phyloP scores from a whole-genome alignment of 2,888 invertebrate species.

The Orthosia incerta region DNA sequence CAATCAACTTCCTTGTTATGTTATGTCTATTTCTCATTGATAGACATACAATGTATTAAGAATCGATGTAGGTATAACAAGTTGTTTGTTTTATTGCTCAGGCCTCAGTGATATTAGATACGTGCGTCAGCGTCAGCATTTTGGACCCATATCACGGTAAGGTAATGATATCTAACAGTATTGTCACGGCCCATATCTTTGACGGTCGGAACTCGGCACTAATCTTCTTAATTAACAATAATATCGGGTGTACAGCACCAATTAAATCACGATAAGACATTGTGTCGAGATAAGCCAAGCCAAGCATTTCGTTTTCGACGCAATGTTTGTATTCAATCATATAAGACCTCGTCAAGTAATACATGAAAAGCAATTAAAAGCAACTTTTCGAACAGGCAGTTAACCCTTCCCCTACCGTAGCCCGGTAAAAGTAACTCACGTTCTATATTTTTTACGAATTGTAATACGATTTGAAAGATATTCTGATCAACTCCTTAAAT shows the following conservation, averaged over 20 bases:
- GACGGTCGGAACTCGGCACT: slow-evolving; percentile 18
- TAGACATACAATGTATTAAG: slow-evolving; percentile 34
- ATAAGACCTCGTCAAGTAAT: not conserved
- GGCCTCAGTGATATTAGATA: slow-evolving; percentile 39
- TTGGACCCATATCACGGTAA: slow-evolving; percentile 38
- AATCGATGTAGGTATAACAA: slow-evolving; percentile 26
- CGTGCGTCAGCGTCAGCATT: slow-evolving; percentile 7
- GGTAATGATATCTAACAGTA: no score
- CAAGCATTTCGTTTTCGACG: not conserved
- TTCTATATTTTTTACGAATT: not conserved
- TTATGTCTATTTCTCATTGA: slow-evolving; percentile 40
- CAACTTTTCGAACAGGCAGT: not conserved
- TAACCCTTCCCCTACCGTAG: not conserved
- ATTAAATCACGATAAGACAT: slow-evolving; percentile 21
- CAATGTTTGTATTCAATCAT: not conserved
- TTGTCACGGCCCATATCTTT: slow-evolving; percentile 50
- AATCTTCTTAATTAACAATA: slow-evolving; percentile 41
- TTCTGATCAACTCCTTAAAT: slow-evolving; percentile 17
- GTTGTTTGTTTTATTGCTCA: slow-evolving; percentile 16
- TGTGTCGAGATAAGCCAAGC: slow-evolving; percentile 5
- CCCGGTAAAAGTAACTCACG: slow-evolving; percentile 2
- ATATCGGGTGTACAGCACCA: slow-evolving; percentile 1
- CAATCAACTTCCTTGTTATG: slow-evolving; percentile 33
- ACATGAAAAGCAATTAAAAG: not conserved
- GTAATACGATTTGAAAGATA: slow-evolving; percentile 9